Conservation (phyloP, 1,140 invertebrate species). For the Drosophila setifemur region DNA sequence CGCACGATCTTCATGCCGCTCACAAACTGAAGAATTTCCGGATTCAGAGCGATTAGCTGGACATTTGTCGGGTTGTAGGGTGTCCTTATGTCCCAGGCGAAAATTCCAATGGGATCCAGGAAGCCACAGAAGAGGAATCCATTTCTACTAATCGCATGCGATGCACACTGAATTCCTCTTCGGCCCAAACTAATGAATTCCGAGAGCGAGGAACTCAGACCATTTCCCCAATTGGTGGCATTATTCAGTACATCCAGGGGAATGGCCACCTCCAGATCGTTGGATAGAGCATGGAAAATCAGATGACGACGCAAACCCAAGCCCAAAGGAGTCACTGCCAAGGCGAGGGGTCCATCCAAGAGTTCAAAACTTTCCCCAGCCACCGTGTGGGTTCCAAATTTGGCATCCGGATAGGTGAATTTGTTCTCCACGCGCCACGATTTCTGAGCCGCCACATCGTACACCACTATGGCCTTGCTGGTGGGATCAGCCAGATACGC, state of each 20-base stretch:
- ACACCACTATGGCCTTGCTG: conserved; percentile 87
- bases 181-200: conserved; percentile 47
- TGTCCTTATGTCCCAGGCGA: conserved; percentile 57
- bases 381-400: conserved; percentile 86
- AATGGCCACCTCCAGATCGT: conserved; percentile 66
- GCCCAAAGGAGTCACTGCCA: conserved; percentile 41
- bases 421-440: conserved; percentile 88
- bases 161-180: conserved; percentile 57
- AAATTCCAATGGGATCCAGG: conserved; percentile 54
- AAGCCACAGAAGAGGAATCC: conserved; percentile 53
- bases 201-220: conserved; percentile 38
- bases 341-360: conserved; percentile 45
- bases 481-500: conserved; percentile 90
- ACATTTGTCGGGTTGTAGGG: conserved; percentile 43
- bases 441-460: conserved; percentile 84
- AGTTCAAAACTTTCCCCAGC: conserved; percentile 85
- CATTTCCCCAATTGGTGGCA: conserved; percentile 38
- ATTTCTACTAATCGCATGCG: conserved; percentile 34
- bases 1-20: conserved; percentile 87
- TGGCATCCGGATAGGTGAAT: conserved; percentile 87
- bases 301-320: conserved; percentile 38
- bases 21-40: conserved; percentile 85
- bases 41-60: conserved; percentile 66
- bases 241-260: conserved; percentile 56
- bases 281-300: conserved; percentile 49